phyloP scores from a whole-genome alignment of 2,113 vertebrate genomes.

The Hemiprocne comata region DNA sequence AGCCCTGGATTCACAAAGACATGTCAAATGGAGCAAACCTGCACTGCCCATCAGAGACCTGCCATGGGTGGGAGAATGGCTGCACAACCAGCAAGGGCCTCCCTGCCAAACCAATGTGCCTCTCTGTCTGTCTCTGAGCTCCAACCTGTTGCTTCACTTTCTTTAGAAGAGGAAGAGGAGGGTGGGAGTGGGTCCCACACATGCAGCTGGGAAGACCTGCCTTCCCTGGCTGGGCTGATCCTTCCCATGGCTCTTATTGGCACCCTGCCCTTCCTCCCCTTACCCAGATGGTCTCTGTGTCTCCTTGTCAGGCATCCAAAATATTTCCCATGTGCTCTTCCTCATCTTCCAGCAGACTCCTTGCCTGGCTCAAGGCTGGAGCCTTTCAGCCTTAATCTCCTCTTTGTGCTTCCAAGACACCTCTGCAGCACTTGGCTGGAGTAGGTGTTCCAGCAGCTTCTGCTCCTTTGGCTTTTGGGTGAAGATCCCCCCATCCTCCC shows the following conservation, averaged over 20 bases:
- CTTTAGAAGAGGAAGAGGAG: neutral
- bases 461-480: conserved; percentile 12
- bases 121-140: neutral
- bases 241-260: neutral
- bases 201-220: neutral
- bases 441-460: neutral
- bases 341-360: neutral
- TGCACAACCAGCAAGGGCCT: neutral
- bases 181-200: neutral
- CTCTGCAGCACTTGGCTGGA: neutral
- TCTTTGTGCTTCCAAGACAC: neutral
- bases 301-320: conserved; percentile 29
- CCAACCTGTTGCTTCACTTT: neutral
- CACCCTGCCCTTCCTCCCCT: conserved; percentile 22
- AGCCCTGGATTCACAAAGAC: neutral
- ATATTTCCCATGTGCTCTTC: neutral
- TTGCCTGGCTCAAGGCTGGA: neutral
- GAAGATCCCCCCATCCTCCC: neutral
- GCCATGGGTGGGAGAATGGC: neutral
- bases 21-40: neutral
- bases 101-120: fast-evolving
- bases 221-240: neutral
- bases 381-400: conserved; percentile 38
- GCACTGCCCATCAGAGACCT: neutral
- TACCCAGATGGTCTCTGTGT: conserved; percentile 9